Evolutionary conservation across 2,113 vertebrate species (phyloP).

Genomic region (Apteryx mantelli): DNA sequence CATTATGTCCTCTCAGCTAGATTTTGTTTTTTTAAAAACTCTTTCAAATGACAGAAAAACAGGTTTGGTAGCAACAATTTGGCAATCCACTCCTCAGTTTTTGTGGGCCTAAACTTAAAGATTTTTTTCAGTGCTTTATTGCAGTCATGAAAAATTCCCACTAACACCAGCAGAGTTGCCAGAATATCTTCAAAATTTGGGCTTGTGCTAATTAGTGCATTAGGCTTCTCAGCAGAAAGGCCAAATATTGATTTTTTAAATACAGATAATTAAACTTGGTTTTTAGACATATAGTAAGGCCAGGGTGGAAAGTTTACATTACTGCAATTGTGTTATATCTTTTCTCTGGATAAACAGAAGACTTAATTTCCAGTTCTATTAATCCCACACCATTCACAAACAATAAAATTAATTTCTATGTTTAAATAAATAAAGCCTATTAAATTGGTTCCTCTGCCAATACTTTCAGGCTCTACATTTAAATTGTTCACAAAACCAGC

Average conservation of each 20-base stretch:
- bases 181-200: background rate
- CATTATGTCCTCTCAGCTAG: background rate
- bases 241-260: slow-evolving; percentile 13
- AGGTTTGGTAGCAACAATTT: background rate
- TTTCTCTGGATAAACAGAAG: slow-evolving; percentile 42
- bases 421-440: slow-evolving; percentile 48
- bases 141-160: background rate
- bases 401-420: slow-evolving; percentile 47
- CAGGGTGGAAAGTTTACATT: slow-evolving; percentile 20
- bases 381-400: slow-evolving; percentile 22
- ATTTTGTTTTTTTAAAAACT: background rate
- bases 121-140: background rate
- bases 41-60: background rate
- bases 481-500: slow-evolving; percentile 1
- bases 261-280: slow-evolving; percentile 20
- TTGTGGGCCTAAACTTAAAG: background rate
- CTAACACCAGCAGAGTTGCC: background rate
- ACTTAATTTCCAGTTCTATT: slow-evolving; percentile 38
- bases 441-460: slow-evolving; percentile 36
- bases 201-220: background rate
- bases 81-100: background rate
- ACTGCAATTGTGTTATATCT: slow-evolving; percentile 9
- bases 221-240: slow-evolving; percentile 4
- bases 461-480: background rate
- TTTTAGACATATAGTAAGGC: background rate